Evolutionary conservation across 2,113 vertebrate species (phyloP).

Genomic region (Anser brachyrhynchus): DNA sequence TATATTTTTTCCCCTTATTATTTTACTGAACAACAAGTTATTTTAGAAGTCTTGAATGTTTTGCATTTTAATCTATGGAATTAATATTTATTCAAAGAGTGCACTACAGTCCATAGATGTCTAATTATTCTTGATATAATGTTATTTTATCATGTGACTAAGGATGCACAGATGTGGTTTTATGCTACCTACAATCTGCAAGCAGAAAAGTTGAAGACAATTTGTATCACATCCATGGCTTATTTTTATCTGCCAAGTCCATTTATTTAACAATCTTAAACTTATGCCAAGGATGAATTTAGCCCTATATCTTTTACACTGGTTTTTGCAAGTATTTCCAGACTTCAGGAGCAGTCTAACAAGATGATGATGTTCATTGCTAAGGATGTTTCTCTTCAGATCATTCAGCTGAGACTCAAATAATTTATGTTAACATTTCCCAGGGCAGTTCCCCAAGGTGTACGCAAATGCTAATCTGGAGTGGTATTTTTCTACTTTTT

Average conservation of each 20-base stretch:
- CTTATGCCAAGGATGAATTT: not conserved
- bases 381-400: constrained; percentile 22
- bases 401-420: not conserved
- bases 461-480: not conserved
- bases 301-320: not conserved
- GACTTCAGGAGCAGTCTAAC: not conserved
- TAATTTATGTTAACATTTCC: constrained; percentile 11
- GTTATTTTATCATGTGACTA: not conserved
- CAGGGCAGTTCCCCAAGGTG: constrained; percentile 20
- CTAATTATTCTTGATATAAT: not conserved
- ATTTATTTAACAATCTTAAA: constrained; percentile 5
- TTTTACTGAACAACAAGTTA: not conserved
- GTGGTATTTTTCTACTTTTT: not conserved
- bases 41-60: not conserved
- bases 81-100: not conserved
- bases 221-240: not conserved
- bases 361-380: not conserved
- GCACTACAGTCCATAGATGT: not conserved
- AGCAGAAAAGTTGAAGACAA: not conserved
- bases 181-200: not conserved
- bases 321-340: constrained; percentile 24
- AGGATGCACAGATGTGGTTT: not conserved
- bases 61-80: not conserved
- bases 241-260: not conserved
- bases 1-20: not conserved